phyloP scores from a whole-genome alignment of 2,888 invertebrate genomes.

The Luffia ferchaultella region DNA sequence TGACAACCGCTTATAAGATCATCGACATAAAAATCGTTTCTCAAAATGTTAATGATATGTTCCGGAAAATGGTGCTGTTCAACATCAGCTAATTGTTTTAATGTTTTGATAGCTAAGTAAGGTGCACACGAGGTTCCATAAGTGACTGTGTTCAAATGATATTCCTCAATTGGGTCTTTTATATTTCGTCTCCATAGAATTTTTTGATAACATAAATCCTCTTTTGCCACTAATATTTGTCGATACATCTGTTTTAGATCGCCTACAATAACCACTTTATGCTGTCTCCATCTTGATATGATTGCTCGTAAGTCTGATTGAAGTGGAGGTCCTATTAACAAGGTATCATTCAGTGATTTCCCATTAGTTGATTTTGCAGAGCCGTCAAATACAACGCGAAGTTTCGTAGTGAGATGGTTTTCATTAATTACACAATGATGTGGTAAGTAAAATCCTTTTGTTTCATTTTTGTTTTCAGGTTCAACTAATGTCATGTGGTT shows the following conservation, averaged over 20 bases:
- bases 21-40: conserved; percentile 4
- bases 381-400: conserved; percentile 18
- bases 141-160: conserved; percentile 12
- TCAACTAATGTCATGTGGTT: conserved; percentile 11
- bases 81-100: conserved; percentile 13
- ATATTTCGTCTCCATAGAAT: conserved; percentile 14
- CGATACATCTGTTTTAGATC: conserved; percentile 21
- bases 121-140: conserved; percentile 18
- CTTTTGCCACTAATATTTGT: conserved; percentile 11
- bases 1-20: conserved; percentile 17
- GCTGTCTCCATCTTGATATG: conserved; percentile 16
- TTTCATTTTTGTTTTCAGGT: too few relatives aligned
- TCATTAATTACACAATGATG: conserved; percentile 8
- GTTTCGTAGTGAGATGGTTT: conserved; percentile 6
- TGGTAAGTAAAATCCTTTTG: conserved; percentile 6
- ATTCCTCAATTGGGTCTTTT: conserved; percentile 10
- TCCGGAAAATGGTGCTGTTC: conserved; percentile 11
- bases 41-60: conserved; percentile 12
- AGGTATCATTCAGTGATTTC: conserved; percentile 7
- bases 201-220: conserved; percentile 16
- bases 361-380: conserved; percentile 10
- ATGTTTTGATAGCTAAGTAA: conserved; percentile 14
- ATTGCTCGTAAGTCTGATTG: conserved; percentile 19
- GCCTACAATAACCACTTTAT: conserved; percentile 15
- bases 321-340: conserved; percentile 10